These are phyloP conservation scores for Phymatocera aterrima DNA, from an alignment of 2,888 invertebrate genomes.

Conservation along the genomic window DNA sequence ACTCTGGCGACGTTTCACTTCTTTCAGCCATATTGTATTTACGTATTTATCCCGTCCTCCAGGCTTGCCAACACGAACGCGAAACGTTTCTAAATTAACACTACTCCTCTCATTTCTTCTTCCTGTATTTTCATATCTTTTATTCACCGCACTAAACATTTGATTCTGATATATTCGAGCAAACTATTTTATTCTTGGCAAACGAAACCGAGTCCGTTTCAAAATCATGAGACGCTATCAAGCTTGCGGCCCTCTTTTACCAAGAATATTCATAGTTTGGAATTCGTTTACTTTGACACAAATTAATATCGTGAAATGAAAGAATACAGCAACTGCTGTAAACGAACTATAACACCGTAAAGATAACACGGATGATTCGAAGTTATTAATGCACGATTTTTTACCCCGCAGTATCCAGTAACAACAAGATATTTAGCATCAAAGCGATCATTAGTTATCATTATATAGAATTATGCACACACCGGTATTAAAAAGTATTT, in stretches of 20 bases:
- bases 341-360: not conserved
- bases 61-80: conserved; percentile 20
- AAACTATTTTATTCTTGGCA: not conserved
- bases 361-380: not conserved
- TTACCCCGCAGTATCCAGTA: not conserved
- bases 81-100: not conserved
- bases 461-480: not conserved
- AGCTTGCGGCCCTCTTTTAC: not conserved
- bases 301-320: not conserved
- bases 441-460: not conserved
- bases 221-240: not conserved
- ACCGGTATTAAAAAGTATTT: not conserved
- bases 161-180: too few species aligned
- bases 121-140: not conserved
- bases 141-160: too few species aligned
- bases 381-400: not conserved
- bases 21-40: conserved; percentile 71
- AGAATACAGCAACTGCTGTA: not conserved
- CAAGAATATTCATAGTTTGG: not conserved
- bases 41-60: conserved; percentile 61
- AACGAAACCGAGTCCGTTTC: not conserved
- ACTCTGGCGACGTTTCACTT: conserved; percentile 56
- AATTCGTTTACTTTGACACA: not conserved
- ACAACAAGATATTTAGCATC: not conserved
- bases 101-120: too few species aligned